These are phyloP conservation scores for Steatornis caripensis DNA, from an alignment of 2,113 vertebrate genomes.

Conservation along the genomic window DNA sequence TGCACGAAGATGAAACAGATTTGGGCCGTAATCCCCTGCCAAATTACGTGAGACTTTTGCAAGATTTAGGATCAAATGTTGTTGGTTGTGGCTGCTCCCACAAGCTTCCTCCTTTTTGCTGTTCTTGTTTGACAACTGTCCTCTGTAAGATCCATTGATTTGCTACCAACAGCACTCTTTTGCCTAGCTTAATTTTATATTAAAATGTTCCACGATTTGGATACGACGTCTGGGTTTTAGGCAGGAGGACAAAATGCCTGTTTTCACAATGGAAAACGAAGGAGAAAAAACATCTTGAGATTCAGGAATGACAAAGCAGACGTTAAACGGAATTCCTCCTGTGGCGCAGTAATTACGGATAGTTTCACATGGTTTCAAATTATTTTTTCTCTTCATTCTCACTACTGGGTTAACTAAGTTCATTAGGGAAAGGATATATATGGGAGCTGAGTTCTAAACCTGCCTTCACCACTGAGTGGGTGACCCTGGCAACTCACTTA, in stretches of 20 bases:
- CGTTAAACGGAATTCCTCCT: constrained; percentile 10
- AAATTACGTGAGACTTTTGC: neutral
- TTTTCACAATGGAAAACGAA: neutral
- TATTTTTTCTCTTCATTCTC: constrained; percentile 13
- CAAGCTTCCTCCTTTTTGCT: neutral
- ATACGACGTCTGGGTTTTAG: neutral
- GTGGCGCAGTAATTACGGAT: neutral
- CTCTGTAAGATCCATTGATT: neutral
- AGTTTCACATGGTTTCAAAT: constrained; percentile 6
- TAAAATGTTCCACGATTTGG: neutral
- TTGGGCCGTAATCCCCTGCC: neutral
- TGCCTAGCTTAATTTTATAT: neutral
- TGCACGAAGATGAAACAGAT: neutral
- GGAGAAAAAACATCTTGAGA: neutral
- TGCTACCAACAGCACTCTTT: neutral
- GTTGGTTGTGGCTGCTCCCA: neutral
- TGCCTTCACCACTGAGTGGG: neutral
- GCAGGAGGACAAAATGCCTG: neutral
- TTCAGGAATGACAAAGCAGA: neutral
- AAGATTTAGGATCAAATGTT: neutral
- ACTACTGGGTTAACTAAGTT: constrained; percentile 8
- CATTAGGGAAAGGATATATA: neutral
- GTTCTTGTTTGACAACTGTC: neutral
- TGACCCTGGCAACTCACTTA: constrained; percentile 31
- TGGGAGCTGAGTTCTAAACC: neutral